Evolutionary conservation across 2,113 vertebrate genomes (phyloP), one percentile per base, ranked within the genome.

Genomic region (Hassar affinis): DNA sequence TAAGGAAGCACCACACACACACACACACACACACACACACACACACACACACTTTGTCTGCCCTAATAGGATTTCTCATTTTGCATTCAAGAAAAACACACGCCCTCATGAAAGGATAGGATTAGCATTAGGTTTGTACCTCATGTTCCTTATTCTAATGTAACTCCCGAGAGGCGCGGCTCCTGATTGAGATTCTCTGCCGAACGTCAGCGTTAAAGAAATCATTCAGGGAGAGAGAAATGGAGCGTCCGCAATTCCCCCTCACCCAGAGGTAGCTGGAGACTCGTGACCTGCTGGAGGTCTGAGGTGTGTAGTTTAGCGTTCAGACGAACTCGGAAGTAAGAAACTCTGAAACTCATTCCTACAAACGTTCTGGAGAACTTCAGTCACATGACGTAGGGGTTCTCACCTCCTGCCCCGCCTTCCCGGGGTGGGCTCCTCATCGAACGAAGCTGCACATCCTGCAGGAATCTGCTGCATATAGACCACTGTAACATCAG

Each of bases 51-150:
- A n/a, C 69, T 47, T n/a, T 47, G 42, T n/a, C 35, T 72, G 11
- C 30, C 18, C 74, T 54, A 76, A 35, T 76, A 54, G 18, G 27
- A 76, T 76, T 54, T 76, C 74, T 54, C 74, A 76, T 76, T 76
- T 4, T 12, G 9, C 30, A 54, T 76, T 76, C 49, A 75, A 33
- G 27, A 75, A 52, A 75, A 75, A 52, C 72, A 75, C 27, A 75
- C 14, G 20, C 8, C 0, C 3, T 76, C 18, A 76, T 76, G 30
- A 76, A 76, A 22, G 18, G 51, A 54, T 35, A 54, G 27, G 35
- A 75, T 75, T 75, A 75, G 72, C n/a, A 75, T 75, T 52, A 30
- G 52, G 47, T 33, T 75, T 33, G 71, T 75, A 51, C 71, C 71
- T 75, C 52, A 33, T 75, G 47, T 33, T 47, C 47, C n/a, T 75